phyloP scores from a whole-genome alignment of 2,113 vertebrate genomes.

The Sardina pilchardus region DNA sequence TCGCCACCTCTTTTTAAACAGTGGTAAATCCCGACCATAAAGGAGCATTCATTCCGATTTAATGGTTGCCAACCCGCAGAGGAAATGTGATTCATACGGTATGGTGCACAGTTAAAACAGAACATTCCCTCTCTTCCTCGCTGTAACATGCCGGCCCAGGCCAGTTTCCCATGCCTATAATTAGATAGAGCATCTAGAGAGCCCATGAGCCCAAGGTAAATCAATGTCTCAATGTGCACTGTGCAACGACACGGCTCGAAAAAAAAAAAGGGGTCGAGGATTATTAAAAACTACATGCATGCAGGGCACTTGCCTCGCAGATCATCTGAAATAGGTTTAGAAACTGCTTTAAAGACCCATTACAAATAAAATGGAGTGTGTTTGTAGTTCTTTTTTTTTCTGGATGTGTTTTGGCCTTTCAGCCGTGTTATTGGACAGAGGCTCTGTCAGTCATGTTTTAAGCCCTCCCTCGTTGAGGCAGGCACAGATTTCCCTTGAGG shows the following conservation, averaged over 20 bases:
- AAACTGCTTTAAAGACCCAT: background rate
- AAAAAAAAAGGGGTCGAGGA: background rate
- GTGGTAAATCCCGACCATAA: constrained; percentile 59
- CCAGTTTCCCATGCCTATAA: constrained; percentile 69
- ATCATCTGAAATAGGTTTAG: background rate
- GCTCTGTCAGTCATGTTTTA: constrained; percentile 30
- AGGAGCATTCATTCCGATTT: constrained; percentile 69
- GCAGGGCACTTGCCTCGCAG: background rate
- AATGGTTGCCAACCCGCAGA: constrained; percentile 68
- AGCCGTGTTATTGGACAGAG: constrained; percentile 27
- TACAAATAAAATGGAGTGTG: background rate
- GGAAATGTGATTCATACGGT: constrained; percentile 70
- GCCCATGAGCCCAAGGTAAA: constrained; percentile 65
- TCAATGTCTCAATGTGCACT: constrained; percentile 61
- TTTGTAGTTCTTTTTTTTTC: background rate
- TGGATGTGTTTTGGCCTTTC: background rate
- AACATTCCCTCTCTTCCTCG: constrained; percentile 60
- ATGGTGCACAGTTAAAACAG: constrained; percentile 63
- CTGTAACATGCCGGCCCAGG: constrained; percentile 67
- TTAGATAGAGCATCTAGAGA: constrained; percentile 65
- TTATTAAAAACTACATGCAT: constrained; percentile 14
- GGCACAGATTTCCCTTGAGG: constrained; percentile 42
- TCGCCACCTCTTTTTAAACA: constrained; percentile 54
- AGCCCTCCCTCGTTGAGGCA: constrained; percentile 22
- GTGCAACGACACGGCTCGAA: background rate